Evolutionary conservation across 2,888 invertebrate species (phyloP).

Genomic region (Bedellia somnulentella): DNA sequence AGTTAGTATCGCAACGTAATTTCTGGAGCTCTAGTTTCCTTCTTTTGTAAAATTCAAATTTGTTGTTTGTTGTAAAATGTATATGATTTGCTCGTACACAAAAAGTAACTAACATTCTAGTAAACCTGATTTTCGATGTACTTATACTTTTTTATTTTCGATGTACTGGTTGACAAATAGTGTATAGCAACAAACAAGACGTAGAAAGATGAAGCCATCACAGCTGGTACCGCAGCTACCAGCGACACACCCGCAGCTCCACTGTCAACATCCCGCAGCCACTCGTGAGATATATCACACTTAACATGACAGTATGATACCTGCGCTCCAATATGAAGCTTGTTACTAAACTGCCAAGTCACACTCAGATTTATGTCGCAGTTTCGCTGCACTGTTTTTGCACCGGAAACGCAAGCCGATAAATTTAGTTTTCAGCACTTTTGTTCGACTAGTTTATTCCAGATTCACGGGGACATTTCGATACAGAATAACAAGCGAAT

Average conservation of each 20-base stretch:
- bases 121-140: no score
- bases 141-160: no score
- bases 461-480: not conserved
- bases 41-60: no score
- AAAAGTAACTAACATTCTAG: no score
- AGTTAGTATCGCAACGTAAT: no score
- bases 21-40: no score
- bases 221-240: not conserved
- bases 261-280: slow-evolving; percentile 5
- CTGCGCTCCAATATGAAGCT: slow-evolving; percentile 5
- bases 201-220: no score
- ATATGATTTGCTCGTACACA: no score
- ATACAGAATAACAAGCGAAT: slow-evolving; percentile 11
- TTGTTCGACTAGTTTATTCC: slow-evolving; percentile 1
- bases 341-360: slow-evolving; percentile 4
- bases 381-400: slow-evolving; percentile 1
- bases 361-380: slow-evolving; percentile 2
- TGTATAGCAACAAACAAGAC: no score
- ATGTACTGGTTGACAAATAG: no score
- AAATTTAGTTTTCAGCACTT: slow-evolving; percentile 1
- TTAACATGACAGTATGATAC: slow-evolving; percentile 5
- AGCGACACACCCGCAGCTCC: slow-evolving; percentile 3
- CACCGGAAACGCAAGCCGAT: slow-evolving; percentile 1
- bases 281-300: slow-evolving; percentile 8
- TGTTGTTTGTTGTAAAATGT: no score